Conservation (phyloP, 2,888 invertebrate species). For the Hirudinaria manillensis region DNA sequence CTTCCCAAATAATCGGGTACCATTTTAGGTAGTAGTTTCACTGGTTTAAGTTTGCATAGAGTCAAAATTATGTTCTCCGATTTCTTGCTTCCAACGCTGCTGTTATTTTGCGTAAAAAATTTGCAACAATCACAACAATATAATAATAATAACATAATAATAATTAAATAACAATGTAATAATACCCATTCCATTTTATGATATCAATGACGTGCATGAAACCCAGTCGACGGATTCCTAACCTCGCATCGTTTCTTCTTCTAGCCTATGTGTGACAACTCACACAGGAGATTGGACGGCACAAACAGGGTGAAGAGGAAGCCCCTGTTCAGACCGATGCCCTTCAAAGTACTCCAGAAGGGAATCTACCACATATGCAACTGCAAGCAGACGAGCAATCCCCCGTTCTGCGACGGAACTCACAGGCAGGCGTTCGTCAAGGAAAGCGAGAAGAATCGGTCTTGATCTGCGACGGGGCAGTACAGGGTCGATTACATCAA, state of each 20-base stretch:
- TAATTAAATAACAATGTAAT: too few relatives aligned
- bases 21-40: too few relatives aligned
- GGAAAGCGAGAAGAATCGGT: slow-evolving; percentile 26
- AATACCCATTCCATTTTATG: too few relatives aligned
- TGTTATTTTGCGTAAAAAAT: too few relatives aligned
- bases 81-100: too few relatives aligned
- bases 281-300: slow-evolving; percentile 66
- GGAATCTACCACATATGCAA: slow-evolving; percentile 95
- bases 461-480: not conserved
- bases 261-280: slow-evolving; percentile 88
- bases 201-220: too few relatives aligned
- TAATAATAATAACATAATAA: too few relatives aligned
- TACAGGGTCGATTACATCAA: not conserved
- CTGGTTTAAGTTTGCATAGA: too few relatives aligned
- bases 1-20: too few relatives aligned
- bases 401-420: slow-evolving; percentile 94
- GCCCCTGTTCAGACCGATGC: slow-evolving; percentile 65
- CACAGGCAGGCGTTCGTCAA: slow-evolving; percentile 57
- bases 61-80: too few relatives aligned
- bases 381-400: slow-evolving; percentile 86
- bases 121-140: too few relatives aligned
- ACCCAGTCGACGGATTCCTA: too few relatives aligned
- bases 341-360: slow-evolving; percentile 75
- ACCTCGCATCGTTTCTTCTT: not conserved
- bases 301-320: slow-evolving; percentile 65